A percentile compares a stretch with the other conserved stretches of the same genome.
Conservation (phyloP, 1,140 invertebrate species). For the Drosophila jambulina region DNA sequence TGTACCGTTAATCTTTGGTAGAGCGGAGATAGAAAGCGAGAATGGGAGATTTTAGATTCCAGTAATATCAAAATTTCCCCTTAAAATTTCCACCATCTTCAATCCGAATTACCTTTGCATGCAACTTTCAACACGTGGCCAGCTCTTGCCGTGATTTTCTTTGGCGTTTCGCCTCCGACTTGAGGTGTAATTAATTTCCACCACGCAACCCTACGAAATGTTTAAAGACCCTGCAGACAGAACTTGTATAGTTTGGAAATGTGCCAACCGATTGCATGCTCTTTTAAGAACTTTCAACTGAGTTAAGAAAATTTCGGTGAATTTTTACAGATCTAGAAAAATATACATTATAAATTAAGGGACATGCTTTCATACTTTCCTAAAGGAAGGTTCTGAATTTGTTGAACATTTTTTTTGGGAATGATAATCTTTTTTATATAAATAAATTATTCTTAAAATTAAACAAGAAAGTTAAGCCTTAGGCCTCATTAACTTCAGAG, state of each 20-base stretch:
- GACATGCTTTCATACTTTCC: background rate
- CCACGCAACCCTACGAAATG: conserved; percentile 65
- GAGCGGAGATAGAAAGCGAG: background rate
- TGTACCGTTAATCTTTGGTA: conserved; percentile 49
- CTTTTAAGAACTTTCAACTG: conserved; percentile 9
- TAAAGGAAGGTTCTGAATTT: background rate
- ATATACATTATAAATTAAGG: background rate
- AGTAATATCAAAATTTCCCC: background rate
- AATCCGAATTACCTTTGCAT: conserved; percentile 25
- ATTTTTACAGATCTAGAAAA: background rate
- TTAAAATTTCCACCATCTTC: background rate
- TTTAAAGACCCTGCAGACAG: conserved; percentile 15
- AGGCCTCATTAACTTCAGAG: background rate
- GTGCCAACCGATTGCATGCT: conserved; percentile 32
- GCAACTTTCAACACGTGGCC: conserved; percentile 62
- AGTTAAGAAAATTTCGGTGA: background rate
- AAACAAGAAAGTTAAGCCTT: background rate
- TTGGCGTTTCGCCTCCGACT: conserved; percentile 53
- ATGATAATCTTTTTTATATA: background rate
- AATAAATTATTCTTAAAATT: background rate
- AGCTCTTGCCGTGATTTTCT: conserved; percentile 54
- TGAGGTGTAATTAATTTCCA: conserved; percentile 69
- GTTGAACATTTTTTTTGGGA: background rate
- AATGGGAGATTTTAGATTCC: conserved; percentile 7
- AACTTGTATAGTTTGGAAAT: background rate